These are phyloP conservation scores for Corydoras sp. DNA, from an alignment of 2,113 vertebrate genomes.

Conservation along the genomic window DNA sequence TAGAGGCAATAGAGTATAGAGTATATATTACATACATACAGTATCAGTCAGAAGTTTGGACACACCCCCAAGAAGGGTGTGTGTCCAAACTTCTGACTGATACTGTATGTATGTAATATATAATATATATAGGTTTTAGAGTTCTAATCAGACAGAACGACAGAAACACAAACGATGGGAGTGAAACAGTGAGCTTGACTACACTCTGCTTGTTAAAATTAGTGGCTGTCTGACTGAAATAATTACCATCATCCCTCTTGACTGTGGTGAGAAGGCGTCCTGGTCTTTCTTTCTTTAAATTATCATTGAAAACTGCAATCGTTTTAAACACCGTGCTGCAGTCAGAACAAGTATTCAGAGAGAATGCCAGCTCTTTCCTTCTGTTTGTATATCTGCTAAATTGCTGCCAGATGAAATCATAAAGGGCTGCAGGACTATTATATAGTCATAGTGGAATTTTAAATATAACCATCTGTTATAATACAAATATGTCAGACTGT, in stretches of 20 bases:
- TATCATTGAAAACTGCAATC: conserved; percentile 10
- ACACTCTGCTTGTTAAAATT: not conserved
- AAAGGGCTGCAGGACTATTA: not conserved
- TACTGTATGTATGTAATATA: no score
- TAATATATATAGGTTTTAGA: no score
- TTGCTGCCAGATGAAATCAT: not conserved
- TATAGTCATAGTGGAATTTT: not conserved
- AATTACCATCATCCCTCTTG: not conserved
- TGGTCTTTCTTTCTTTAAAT: not conserved
- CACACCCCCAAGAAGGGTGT: no score
- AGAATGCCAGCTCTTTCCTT: not conserved
- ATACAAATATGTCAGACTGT: not conserved
- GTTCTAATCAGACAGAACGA: conserved; percentile 9
- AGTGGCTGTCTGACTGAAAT: not conserved
- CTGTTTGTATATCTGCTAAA: not conserved
- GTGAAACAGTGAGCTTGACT: not conserved
- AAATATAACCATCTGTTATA: not conserved
- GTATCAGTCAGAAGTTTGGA: no score
- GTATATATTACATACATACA: no score
- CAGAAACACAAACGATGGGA: not conserved
- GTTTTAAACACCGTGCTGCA: not conserved
- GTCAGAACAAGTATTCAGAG: not conserved
- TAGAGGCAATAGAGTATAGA: no score
- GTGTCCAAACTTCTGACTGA: no score
- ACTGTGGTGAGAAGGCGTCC: not conserved